These are phyloP conservation scores for Disparrhopalites patrizii DNA, from an alignment of 2,888 invertebrate genomes.

Conservation along the genomic window DNA sequence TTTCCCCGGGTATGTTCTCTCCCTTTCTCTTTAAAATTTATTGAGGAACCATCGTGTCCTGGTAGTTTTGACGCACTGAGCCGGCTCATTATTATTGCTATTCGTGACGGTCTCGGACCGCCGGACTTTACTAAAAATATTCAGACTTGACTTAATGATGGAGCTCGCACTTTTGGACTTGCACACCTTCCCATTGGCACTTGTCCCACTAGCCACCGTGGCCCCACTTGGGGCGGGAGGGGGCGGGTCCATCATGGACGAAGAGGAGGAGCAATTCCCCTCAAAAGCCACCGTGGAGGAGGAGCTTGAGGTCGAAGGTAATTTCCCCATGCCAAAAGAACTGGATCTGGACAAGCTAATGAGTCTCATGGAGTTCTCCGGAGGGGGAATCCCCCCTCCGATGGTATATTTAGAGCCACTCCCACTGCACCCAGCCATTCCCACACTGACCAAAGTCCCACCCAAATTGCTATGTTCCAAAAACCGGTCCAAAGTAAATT, in stretches of 20 bases:
- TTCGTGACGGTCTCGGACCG: slow-evolving; percentile 11
- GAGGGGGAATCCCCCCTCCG: slow-evolving; percentile 13
- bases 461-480: slow-evolving; percentile 20
- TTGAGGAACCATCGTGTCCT: slow-evolving; percentile 19
- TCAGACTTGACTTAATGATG: slow-evolving; percentile 28
- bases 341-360: slow-evolving; percentile 22
- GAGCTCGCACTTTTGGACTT: slow-evolving; percentile 44
- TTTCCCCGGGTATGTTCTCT: too few relatives aligned
- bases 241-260: not conserved
- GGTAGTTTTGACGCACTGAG: slow-evolving; percentile 5
- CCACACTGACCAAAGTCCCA: not conserved
- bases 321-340: slow-evolving; percentile 17
- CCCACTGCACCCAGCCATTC: not conserved
- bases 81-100: not conserved
- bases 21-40: not conserved
- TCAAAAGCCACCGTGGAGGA: not conserved
- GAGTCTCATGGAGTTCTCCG: slow-evolving; percentile 1
- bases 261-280: not conserved
- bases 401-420: slow-evolving; percentile 13
- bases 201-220: not conserved
- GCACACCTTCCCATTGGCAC: slow-evolving; percentile 31
- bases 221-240: not conserved
- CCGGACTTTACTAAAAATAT: slow-evolving; percentile 15
- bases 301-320: not conserved
- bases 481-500: slow-evolving; percentile 23